Evolutionary conservation across 2,888 invertebrate genomes (phyloP).

Genomic region (Priocnemis perturbator): DNA sequence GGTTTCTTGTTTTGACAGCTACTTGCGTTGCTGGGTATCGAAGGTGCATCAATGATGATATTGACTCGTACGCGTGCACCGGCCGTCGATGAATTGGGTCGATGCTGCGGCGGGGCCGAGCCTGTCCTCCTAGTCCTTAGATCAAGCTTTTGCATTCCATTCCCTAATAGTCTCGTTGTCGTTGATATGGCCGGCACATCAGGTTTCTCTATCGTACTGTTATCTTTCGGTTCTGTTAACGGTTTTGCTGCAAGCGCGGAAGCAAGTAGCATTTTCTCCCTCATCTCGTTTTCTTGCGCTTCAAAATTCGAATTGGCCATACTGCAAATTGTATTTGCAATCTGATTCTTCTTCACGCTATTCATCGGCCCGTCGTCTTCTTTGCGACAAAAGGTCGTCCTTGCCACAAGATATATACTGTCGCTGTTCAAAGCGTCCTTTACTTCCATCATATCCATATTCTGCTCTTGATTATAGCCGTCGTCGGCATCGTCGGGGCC

Average conservation of each 20-base stretch:
- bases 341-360: too few relatives aligned
- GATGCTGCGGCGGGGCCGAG: slow-evolving; percentile 66
- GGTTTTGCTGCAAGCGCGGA: too few relatives aligned
- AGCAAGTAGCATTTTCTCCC: too few relatives aligned
- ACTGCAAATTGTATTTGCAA: too few relatives aligned
- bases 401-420: too few relatives aligned
- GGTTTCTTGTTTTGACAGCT: not conserved
- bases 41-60: slow-evolving; percentile 63
- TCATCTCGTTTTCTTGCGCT: too few relatives aligned
- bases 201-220: not conserved
- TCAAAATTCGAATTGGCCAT: too few relatives aligned
- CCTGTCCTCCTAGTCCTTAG: slow-evolving; percentile 55
- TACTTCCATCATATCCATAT: too few relatives aligned
- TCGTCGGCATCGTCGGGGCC: not conserved
- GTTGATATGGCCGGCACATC: slow-evolving; percentile 15
- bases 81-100: slow-evolving; percentile 30
- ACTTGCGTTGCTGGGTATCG: slow-evolving; percentile 17
- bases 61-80: slow-evolving; percentile 58
- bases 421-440: too few relatives aligned
- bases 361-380: too few relatives aligned
- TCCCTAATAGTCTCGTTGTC: not conserved
- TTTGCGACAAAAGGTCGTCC: too few relatives aligned
- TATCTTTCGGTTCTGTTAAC: not conserved
- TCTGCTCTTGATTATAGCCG: not conserved
- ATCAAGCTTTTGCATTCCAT: slow-evolving; percentile 8